Conservation (phyloP, 2,888 invertebrate species). For the Scrobipalpa costella region DNA sequence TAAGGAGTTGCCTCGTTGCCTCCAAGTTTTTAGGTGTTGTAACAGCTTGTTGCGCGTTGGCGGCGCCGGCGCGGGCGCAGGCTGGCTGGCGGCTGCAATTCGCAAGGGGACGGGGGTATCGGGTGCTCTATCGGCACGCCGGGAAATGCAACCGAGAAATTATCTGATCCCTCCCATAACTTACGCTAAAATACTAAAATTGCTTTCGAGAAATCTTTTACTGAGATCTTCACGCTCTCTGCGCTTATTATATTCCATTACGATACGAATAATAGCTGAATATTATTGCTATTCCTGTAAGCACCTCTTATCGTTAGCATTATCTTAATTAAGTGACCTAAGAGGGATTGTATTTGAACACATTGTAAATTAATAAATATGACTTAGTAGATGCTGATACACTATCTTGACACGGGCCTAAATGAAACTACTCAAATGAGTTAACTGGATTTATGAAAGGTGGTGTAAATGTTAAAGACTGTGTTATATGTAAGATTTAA, state of each 20-base stretch:
- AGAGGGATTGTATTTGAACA: constrained; percentile 42
- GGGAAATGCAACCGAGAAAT: constrained; percentile 66
- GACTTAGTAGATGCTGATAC: not conserved
- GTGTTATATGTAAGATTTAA: too few relatives aligned
- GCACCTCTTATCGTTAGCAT: constrained; percentile 47
- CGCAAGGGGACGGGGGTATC: constrained; percentile 47
- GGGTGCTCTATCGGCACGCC: constrained; percentile 62
- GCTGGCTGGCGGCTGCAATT: not conserved
- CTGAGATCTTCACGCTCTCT: constrained; percentile 76
- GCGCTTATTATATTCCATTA: constrained; percentile 77
- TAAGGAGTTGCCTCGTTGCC: not conserved
- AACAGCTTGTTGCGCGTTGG: not conserved
- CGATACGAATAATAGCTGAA: constrained; percentile 72
- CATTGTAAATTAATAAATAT: constrained; percentile 40
- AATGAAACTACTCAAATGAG: constrained; percentile 3
- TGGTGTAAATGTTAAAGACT: not conserved
- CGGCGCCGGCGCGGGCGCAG: constrained; percentile 27
- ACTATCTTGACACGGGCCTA: not conserved
- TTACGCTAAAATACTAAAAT: constrained; percentile 75
- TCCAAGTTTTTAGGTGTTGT: constrained; percentile 22
- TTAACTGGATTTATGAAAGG: not conserved
- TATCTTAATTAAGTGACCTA: constrained; percentile 55
- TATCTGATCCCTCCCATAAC: constrained; percentile 78
- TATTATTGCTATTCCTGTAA: constrained; percentile 63
- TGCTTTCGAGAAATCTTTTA: constrained; percentile 74